Base-by-base conservation (phyloP, 2,888 invertebrate species). In the Melanchra persicariae region DNA sequence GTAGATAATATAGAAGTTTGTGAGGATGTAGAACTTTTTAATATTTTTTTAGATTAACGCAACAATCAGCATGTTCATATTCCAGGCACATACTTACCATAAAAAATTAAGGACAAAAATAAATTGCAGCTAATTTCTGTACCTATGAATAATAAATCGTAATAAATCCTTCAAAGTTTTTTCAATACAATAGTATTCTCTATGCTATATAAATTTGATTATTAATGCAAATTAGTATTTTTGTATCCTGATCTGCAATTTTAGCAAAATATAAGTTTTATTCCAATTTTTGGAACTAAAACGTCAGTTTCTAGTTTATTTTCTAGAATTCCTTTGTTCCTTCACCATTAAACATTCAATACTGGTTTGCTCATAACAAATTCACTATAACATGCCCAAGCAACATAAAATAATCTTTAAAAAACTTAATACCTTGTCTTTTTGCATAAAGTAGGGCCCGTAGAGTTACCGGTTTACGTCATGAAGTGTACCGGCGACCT, bases 71-170 rank as follows among this genome's bases (percentile, higher is more conserved):
- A 66, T 62, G 30, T 34, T 24, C 60, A 64, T 47, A 37, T 12
- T 22, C n/a, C 59, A 57, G 70, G 67, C 72, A 75, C 66, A 70
- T 79, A 57, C 66, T 68, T 79, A 57, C 67, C 58, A 65, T n/a
- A 58, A 45, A 52, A 52, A 34, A 2, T 30, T 34, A 7, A 34
- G 9, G 34, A 8, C 7, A 34, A 34, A 34, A 34, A 34, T 34
- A 34, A 34, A 34, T n/a, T n/a, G n/a, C n/a, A n/a, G n/a, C n/a
- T n/a, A n/a, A n/a, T n/a, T n/a, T n/a, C n/a, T n/a, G n/a, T n/a
- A n/a, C n/a, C n/a, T n/a, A n/a, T n/a, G n/a, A n/a, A n/a, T n/a
- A n/a, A n/a, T n/a, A n/a, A n/a, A n/a, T n/a, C n/a, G n/a, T n/a
- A 30, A 30, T 30, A 57, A 45, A 8, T 26, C 26, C 1, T 0